phyloP scores from a whole-genome alignment of 2,113 vertebrate genomes.

The Hemiscyllium ocellatum region DNA sequence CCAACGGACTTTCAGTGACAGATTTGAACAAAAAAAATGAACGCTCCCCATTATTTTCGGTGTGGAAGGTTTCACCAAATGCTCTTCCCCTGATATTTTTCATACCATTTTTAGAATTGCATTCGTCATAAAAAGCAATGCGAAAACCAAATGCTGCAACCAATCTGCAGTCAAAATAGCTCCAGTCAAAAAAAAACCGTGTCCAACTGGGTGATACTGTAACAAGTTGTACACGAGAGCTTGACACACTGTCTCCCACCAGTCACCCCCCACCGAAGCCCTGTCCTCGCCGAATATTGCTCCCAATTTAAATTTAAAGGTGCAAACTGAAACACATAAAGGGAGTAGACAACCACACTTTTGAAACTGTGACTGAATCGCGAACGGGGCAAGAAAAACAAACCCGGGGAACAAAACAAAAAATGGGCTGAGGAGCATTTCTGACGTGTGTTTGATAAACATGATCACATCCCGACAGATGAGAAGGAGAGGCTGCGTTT shows the following conservation, averaged over 20 bases:
- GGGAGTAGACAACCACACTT: neutral
- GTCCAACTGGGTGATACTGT: neutral
- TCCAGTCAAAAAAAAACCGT: neutral
- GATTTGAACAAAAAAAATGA: neutral
- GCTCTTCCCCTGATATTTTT: neutral
- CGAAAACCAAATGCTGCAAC: neutral
- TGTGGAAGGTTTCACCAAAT: neutral
- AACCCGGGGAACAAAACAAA: neutral
- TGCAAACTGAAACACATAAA: neutral
- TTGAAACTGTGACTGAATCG: neutral
- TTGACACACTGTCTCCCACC: neutral
- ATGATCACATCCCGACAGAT: neutral
- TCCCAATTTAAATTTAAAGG: neutral
- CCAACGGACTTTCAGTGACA: neutral
- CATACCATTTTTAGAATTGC: neutral
- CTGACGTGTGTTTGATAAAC: neutral
- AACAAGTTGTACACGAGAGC: neutral
- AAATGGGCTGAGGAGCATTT: neutral
- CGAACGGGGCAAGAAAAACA: neutral
- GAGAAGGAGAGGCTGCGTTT: neutral
- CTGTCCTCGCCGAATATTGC: neutral
- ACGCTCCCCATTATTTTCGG: neutral
- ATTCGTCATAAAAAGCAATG: neutral
- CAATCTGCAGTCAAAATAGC: constrained; percentile 1
- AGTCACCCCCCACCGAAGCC: neutral